Evolutionary conservation across 2,797 vertebrate species (phyloP).

Genomic region (Adelosebastes latens): DNA sequence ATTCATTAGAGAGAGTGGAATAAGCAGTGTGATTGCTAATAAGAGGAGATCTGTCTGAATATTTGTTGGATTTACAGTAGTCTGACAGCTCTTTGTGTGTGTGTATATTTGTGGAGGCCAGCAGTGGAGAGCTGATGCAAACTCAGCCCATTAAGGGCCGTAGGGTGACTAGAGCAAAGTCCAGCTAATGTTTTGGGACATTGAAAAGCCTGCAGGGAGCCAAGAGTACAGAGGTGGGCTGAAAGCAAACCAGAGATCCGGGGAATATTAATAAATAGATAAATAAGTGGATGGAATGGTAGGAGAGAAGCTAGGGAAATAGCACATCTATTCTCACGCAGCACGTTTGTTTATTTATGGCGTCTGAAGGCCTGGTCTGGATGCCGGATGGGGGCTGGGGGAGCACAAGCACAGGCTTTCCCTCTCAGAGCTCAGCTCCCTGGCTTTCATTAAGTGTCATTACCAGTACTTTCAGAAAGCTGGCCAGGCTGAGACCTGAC

Average conservation of each 20-base stretch:
- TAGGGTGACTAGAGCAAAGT: slow-evolving; percentile 57
- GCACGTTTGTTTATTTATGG: slow-evolving; percentile 79
- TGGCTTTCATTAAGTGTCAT: slow-evolving; percentile 84
- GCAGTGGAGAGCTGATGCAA: slow-evolving; percentile 46
- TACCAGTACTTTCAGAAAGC: slow-evolving; percentile 78
- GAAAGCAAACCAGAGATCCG: slow-evolving; percentile 55
- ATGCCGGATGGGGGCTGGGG: slow-evolving; percentile 38
- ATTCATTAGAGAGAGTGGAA: slow-evolving; percentile 33
- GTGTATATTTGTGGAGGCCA: slow-evolving; percentile 43
- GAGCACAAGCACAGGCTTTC: slow-evolving; percentile 47
- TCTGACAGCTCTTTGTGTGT: slow-evolving; percentile 5
- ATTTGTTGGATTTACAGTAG: slow-evolving; percentile 25
- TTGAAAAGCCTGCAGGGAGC: slow-evolving; percentile 60
- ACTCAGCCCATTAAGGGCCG: slow-evolving; percentile 54
- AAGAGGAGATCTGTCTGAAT: slow-evolving; percentile 36
- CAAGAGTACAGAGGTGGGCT: slow-evolving; percentile 39
- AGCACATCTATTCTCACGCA: slow-evolving; percentile 64
- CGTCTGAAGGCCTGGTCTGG: slow-evolving; percentile 49
- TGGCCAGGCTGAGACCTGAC: slow-evolving; percentile 75
- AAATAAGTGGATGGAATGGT: slow-evolving; percentile 66
- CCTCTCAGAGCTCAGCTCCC: slow-evolving; percentile 65
- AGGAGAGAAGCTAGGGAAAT: slow-evolving; percentile 58
- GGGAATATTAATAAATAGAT: slow-evolving; percentile 74
- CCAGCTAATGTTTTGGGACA: slow-evolving; percentile 72
- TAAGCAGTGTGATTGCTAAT: slow-evolving; percentile 42